phyloP scores from a whole-genome alignment of 92 coral and sea anemone genomes.

The Epizoanthus ramosus region DNA sequence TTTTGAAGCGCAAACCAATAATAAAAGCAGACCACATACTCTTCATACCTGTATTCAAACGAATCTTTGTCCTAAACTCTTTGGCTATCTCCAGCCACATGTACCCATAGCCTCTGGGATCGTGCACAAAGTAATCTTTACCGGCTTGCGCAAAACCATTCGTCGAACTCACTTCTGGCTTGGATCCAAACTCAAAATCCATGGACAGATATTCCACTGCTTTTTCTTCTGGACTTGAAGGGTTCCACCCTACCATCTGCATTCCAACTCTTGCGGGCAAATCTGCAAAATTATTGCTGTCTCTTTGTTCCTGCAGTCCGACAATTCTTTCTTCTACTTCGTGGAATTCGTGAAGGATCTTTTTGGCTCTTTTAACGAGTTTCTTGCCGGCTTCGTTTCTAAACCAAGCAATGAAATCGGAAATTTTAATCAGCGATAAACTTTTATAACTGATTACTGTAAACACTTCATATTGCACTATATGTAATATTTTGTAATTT shows the following conservation, averaged over 20 bases:
- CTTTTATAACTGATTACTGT: no score
- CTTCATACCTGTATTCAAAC: conserved; percentile 26
- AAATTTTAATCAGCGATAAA: no score
- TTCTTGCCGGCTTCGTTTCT: neutral
- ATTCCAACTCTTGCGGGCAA: conserved; percentile 55
- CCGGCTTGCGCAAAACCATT: conserved; percentile 28
- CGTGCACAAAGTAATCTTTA: conserved; percentile 61
- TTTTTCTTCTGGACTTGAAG: conserved; percentile 54
- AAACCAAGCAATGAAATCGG: neutral
- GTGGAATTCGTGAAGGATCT: neutral
- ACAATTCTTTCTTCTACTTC: conserved; percentile 39
- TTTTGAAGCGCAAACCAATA: no score
- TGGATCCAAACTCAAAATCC: conserved; percentile 60
- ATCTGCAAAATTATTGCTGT: conserved; percentile 43
- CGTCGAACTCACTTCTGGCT: conserved; percentile 50
- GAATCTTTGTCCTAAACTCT: conserved; percentile 50
- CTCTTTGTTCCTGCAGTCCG: conserved; percentile 23
- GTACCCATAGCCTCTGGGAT: conserved; percentile 58
- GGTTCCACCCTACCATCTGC: conserved; percentile 57
- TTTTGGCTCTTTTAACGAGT: neutral
- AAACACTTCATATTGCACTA: no score
- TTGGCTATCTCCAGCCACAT: conserved; percentile 55
- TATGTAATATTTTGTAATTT: no score
- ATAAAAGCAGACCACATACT: no score
- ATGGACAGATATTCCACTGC: conserved; percentile 57